Base-by-base conservation (phyloP, 2,888 invertebrate genomes). In the Drosophila parthenogenetica region DNA sequence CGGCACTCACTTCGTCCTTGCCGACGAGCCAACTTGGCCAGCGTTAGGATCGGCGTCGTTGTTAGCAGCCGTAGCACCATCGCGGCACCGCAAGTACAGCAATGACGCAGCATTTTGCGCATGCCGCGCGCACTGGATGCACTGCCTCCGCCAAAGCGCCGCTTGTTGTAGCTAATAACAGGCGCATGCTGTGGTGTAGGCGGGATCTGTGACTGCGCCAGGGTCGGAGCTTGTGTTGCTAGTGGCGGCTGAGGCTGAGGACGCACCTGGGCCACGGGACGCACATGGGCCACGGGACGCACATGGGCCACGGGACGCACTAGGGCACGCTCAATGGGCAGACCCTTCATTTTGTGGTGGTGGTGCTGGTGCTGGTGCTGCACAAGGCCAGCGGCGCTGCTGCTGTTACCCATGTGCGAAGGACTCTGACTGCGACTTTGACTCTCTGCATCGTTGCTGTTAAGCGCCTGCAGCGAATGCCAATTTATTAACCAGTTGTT, bases 401-500 rank as follows among this genome's bases (percentile, higher is more conserved):
- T 69, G 58, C 79, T 86, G 60, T 87, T 90, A 70, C 91, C 90
- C 73, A 91, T 81, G 58, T 90, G 90, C 45, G 91, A 86, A 19
- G 91, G 90, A 54, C 82, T 82, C 48, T 82, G 81, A 29, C 81
- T 82, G 7, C 73, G 81, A 43, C 90, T 90, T 32, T 91, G 90
- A 57, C 88, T 89, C 58, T 91, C 91, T 5, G 91, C 89, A 73
- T 91, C 91, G 69, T 91, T 91, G 81, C 90, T 91, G 70, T 92
- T 92, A 16, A 91, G 61, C 35, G 91, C 90, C 76, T 92, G 91
- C 69, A 92, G 73, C 35, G 92, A 92, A 58, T 92, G 91, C 92
- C 92, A 92, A 67, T 92, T 92, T 59, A 92, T 92, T 1, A 92
- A 85, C 92, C 92, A 92, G 69, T 92, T 92, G 81, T 92, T 92